Base-by-base conservation (phyloP, 2,113 vertebrate genomes). In the Ictalurus punctatus region DNA sequence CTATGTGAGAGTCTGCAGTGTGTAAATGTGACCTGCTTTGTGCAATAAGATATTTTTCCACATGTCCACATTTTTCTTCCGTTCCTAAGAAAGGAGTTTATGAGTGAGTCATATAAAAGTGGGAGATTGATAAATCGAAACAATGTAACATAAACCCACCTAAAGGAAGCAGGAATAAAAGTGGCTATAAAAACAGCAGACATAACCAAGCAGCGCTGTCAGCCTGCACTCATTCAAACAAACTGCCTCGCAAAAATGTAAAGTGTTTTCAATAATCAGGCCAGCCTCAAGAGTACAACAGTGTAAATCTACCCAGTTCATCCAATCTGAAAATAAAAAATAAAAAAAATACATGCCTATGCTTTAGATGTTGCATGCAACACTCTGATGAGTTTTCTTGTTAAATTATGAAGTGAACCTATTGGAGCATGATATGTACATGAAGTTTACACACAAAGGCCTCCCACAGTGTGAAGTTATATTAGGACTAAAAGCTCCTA, bases 211-310 rank as follows among this genome's bases (percentile, higher is more conserved):
- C 92, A 90, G 89, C 74, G 93, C 94, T 93, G 92, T 94, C 90
- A 30, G n/a, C 30, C 65, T 52, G 21, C 67, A 83, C 63, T 67
- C 91, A 88, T 95, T 95, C 94, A 94, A 92, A 93, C 93, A 93
- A 93, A 93, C 78, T 90, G 4, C 88, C 84, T 82, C 65, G 25
- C 84, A 90, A 90, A 90, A 84, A 83, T 88, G 73, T 90, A 83
- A 76, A 82, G 48, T 67, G 54, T 37, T 73, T 76, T 83, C 48
- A 76, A 65, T 83, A 44, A 30, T 56, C 86, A 85, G 82, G 82
- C 54, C 74, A 76, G 34, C 23, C 52, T 88, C 52, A 86, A 83
- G 78, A 86, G 81, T 88, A 86, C 89, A 71, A 73, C 90, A 83
- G 80, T 80, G 61, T 86, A 90, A 89, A 92, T 89, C 86, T 12